Base-by-base conservation (phyloP, 2,888 invertebrate genomes). In the Aricia artaxerxes region DNA sequence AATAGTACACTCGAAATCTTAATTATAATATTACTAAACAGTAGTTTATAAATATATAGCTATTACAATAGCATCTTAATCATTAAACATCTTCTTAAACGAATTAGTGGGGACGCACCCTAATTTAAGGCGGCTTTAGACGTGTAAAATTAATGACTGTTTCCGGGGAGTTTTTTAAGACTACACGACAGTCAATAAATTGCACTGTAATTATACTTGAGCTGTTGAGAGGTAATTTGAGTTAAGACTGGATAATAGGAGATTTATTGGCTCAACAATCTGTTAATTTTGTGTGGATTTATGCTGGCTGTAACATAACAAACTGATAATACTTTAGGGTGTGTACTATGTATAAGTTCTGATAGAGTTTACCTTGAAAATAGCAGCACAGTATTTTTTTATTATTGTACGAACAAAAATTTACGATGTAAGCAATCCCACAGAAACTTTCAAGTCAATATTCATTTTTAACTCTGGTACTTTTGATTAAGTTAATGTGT, bases 191-290 rank as follows among this genome's bases (percentile, higher is more conserved):
- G 89, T 86, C 87, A 88, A 94, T 94, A 94, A 92, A 93, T 94
- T 90, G 87, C 80, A 83, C 84, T 84, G 87, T 92, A 93, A 93
- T 93, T 92, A 93, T 90, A 89, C 89, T 87, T 86, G 85, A 85
- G 86, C 88, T 91, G 94, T 94, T 92, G 93, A 91, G 91, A 91
- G 89, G 87, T 89, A 90, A 92, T 93, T 91, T 90, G 90, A 88
- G 88, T 88, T 87, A 88, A 87, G 85, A 86, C 85, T 84, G 84
- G 84, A 84, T 86, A 84, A 82, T 85, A 83, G 86, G 86, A 86
- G 88, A 92, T 92, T 92, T 92, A 92, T 90, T 88, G 86, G 84
- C 84, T 82, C 85, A 86, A 87, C 85, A 86, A 84, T 61, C 40
- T 80, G 78, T 78, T 80, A 78, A 78, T 72, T 76, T 77, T 73